Conservation (phyloP, 2,888 invertebrate species). For the Apeira syringaria region DNA sequence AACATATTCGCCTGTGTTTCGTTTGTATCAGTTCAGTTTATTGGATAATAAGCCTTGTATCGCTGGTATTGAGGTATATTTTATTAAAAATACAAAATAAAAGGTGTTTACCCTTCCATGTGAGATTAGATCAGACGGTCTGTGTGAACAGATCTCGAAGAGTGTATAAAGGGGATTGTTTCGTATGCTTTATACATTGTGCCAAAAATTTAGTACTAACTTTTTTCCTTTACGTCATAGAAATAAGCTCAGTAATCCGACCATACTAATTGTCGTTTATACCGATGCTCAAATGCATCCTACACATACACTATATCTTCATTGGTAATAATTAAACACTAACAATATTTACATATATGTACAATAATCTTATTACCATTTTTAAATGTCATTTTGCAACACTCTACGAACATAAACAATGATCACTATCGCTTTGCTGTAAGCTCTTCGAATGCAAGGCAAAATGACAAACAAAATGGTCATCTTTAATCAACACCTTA, state of each 20-base stretch:
- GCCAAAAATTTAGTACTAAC: not conserved
- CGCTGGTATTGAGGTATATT: too few relatives aligned
- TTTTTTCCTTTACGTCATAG: conserved; percentile 20
- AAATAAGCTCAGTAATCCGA: conserved; percentile 40
- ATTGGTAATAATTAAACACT: conserved; percentile 62
- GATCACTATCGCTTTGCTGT: conserved; percentile 20
- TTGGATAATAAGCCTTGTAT: too few relatives aligned
- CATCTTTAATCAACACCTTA: conserved; percentile 9
- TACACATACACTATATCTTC: conserved; percentile 61
- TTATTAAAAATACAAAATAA: too few relatives aligned
- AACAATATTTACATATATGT: conserved; percentile 62
- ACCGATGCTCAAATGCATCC: conserved; percentile 63
- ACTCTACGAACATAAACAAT: conserved; percentile 30
- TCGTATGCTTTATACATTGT: not conserved
- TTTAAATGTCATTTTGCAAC: conserved; percentile 55
- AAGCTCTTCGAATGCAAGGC: conserved; percentile 23
- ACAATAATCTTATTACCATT: conserved; percentile 56
- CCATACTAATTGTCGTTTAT: conserved; percentile 53
- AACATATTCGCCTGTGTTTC: too few relatives aligned
- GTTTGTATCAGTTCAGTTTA: too few relatives aligned
- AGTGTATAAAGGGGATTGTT: conserved; percentile 1
- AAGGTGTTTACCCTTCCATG: too few relatives aligned
- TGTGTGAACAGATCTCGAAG: too few relatives aligned
- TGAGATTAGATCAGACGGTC: too few relatives aligned
- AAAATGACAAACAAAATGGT: conserved; percentile 27